phyloP scores from a whole-genome alignment of 2,797 vertebrate species.

The Botia kubotai region DNA sequence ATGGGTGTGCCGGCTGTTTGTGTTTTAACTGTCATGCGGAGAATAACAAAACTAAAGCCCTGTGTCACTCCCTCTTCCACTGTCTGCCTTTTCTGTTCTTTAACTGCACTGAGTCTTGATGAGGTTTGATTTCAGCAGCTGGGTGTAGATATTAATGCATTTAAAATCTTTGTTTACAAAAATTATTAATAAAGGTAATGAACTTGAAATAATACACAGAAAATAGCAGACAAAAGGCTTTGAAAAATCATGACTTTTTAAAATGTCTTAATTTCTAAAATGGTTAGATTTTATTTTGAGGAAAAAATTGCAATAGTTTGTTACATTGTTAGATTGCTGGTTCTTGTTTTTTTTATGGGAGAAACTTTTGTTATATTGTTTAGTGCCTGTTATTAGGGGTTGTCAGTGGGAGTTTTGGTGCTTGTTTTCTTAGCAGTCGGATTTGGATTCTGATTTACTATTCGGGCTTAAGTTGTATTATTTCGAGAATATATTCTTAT shows the following conservation, averaged over 20 bases:
- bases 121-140: neutral
- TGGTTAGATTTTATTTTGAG: constrained; percentile 1
- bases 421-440: too few species aligned
- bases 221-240: neutral
- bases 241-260: constrained; percentile 3
- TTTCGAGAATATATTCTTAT: constrained; percentile 20
- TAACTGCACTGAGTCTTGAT: constrained; percentile 52
- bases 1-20: neutral
- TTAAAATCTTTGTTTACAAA: constrained; percentile 14
- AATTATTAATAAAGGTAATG: neutral
- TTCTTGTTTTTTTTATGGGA: constrained; percentile 3
- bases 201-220: constrained; percentile 3
- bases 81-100: constrained; percentile 6
- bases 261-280: neutral
- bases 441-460: constrained; percentile 8
- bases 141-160: constrained; percentile 2
- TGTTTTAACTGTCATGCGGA: neutral
- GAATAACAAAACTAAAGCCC: constrained; percentile 17
- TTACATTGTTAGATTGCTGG: neutral
- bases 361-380: neutral
- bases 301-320: neutral
- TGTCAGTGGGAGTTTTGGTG: neutral
- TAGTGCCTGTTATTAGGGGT: neutral
- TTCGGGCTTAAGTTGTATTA: constrained; percentile 5
- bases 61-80: neutral